These are phyloP conservation scores for Gymnothorax reevesii DNA, from an alignment of 2,797 vertebrate species.

Conservation along the genomic window DNA sequence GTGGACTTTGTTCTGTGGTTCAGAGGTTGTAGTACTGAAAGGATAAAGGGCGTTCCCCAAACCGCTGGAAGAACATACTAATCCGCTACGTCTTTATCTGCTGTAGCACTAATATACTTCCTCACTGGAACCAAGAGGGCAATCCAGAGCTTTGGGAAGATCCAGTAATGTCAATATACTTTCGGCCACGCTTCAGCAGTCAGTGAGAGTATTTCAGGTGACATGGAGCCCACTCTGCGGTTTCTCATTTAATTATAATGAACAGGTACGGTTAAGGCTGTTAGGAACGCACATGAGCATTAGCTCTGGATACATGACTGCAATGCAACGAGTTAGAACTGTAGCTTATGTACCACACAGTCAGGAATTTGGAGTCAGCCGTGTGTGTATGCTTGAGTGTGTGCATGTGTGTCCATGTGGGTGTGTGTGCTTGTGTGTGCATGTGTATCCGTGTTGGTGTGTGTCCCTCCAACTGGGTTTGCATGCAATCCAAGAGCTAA, in stretches of 20 bases:
- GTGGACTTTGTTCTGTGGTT: too few relatives aligned
- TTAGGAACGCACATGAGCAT: background rate
- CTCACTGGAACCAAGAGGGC: too few relatives aligned
- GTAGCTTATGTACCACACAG: background rate
- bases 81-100: too few relatives aligned
- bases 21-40: too few relatives aligned
- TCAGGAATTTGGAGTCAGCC: constrained; percentile 13
- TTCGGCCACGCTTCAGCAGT: background rate
- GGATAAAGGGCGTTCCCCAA: too few relatives aligned
- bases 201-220: background rate
- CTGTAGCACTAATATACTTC: too few relatives aligned
- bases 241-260: background rate
- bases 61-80: too few relatives aligned
- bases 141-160: too few relatives aligned
- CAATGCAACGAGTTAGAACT: background rate
- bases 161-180: background rate
- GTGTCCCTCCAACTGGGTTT: constrained; percentile 39
- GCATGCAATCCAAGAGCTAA: constrained; percentile 52
- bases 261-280: background rate
- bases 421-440: constrained; percentile 22
- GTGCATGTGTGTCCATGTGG: constrained; percentile 35
- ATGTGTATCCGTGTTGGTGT: constrained; percentile 37
- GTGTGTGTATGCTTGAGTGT: too few relatives aligned
- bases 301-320: background rate
- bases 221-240: background rate